Evolutionary conservation across 1,140 invertebrate species (phyloP).

Genomic region (Lethocerus indicus): DNA sequence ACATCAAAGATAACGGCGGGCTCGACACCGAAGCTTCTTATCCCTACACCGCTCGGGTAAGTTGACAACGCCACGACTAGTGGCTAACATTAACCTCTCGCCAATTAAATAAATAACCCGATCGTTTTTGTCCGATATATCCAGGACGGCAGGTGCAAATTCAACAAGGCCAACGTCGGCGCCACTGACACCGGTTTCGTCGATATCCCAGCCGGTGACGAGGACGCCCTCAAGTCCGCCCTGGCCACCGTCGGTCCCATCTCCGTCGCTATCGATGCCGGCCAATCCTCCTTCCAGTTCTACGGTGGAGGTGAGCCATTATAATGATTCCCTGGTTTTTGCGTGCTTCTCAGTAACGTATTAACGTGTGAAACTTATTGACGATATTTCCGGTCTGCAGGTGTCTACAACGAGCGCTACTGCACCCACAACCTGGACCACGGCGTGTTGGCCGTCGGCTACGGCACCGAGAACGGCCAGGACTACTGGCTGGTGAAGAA

Average conservation of each 20-base stretch:
- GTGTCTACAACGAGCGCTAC: slow-evolving; percentile 46
- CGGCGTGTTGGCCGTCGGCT: slow-evolving; percentile 73
- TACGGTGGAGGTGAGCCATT: too few relatives aligned
- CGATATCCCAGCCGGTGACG: slow-evolving; percentile 51
- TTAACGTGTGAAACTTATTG: neutral
- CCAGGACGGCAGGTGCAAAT: slow-evolving; percentile 40
- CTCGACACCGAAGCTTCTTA: slow-evolving; percentile 88
- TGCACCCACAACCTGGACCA: slow-evolving; percentile 74
- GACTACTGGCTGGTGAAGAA: slow-evolving; percentile 79
- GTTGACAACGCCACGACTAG: too few relatives aligned
- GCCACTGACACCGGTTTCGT: slow-evolving; percentile 71
- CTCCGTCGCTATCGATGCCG: slow-evolving; percentile 63
- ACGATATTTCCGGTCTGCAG: slow-evolving; percentile 22
- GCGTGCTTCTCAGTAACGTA: too few relatives aligned
- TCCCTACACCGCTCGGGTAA: slow-evolving; percentile 39
- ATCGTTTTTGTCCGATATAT: neutral
- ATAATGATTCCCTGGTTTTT: too few relatives aligned
- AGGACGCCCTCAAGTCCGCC: slow-evolving; percentile 49
- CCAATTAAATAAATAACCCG: neutral
- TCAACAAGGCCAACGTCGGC: slow-evolving; percentile 49
- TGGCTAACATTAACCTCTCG: too few relatives aligned
- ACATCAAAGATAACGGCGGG: slow-evolving; percentile 75
- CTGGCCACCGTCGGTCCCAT: slow-evolving; percentile 64
- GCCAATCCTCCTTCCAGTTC: slow-evolving; percentile 49
- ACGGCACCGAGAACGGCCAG: slow-evolving; percentile 39